phyloP scores from a whole-genome alignment of 2,888 invertebrate species.

The Caenorhabditis sp. region DNA sequence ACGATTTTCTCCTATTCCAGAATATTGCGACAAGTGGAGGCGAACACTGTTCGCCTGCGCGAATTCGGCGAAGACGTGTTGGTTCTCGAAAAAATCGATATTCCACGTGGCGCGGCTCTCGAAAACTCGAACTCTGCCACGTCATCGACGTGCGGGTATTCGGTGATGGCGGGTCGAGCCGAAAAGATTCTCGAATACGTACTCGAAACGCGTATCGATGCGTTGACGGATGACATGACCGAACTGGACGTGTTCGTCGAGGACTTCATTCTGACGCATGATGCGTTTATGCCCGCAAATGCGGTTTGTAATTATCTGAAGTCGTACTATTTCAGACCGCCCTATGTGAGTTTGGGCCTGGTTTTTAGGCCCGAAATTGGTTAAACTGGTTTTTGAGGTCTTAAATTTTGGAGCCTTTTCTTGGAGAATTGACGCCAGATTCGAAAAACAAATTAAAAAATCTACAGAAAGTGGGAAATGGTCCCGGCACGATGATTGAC shows the following conservation, averaged over 20 bases:
- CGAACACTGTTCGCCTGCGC: constrained; percentile 84
- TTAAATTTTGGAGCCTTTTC: too few species aligned
- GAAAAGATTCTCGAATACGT: constrained; percentile 87
- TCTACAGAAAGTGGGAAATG: background rate
- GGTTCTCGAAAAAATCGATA: constrained; percentile 78
- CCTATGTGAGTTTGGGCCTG: constrained; percentile 13
- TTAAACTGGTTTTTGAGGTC: too few species aligned
- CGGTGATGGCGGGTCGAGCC: constrained; percentile 86
- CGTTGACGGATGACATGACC: constrained; percentile 37
- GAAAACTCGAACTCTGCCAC: constrained; percentile 19
- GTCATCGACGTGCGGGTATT: constrained; percentile 74
- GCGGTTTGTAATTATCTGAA: constrained; percentile 76
- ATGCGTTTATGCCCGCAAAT: constrained; percentile 83
- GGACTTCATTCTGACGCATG: constrained; percentile 84
- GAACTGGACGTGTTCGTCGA: constrained; percentile 77
- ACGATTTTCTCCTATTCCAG: constrained; percentile 50
- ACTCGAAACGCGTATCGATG: constrained; percentile 80
- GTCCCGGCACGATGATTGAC: constrained; percentile 3
- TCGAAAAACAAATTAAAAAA: background rate
- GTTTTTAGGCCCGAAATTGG: too few species aligned
- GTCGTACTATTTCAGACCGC: constrained; percentile 58
- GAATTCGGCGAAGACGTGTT: constrained; percentile 85
- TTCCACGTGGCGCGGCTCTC: constrained; percentile 54
- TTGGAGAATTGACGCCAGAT: background rate
- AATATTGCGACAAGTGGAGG: constrained; percentile 79